Evolutionary conservation across 2,797 vertebrate genomes (phyloP).

Genomic region (Dicrostonyx torquatus): DNA sequence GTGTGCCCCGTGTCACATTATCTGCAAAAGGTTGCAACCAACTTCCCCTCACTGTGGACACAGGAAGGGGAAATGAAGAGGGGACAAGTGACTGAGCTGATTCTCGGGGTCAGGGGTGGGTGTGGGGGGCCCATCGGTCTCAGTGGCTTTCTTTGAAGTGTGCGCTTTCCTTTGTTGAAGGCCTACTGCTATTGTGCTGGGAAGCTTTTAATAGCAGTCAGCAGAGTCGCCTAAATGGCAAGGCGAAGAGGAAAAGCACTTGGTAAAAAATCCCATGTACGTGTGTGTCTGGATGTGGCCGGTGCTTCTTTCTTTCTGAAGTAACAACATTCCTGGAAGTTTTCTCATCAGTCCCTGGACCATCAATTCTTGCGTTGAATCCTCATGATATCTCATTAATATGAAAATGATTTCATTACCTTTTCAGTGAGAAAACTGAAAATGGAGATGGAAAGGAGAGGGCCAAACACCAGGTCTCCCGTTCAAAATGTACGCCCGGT

Average conservation of each 20-base stretch:
- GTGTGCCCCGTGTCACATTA: constrained; percentile 95
- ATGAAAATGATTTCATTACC: background rate
- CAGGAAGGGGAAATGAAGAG: constrained; percentile 97
- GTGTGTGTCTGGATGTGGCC: background rate
- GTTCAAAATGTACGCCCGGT: background rate
- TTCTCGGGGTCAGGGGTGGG: constrained; percentile 86
- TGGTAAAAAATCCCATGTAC: constrained; percentile 58
- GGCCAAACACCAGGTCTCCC: no score
- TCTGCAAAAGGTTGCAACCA: constrained; percentile 94
- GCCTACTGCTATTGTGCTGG: constrained; percentile 80
- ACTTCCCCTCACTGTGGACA: constrained; percentile 92
- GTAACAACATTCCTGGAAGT: fast-evolving
- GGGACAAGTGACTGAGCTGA: constrained; percentile 86
- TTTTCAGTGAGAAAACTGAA: background rate
- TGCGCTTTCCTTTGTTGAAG: constrained; percentile 76
- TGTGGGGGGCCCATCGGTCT: constrained; percentile 74
- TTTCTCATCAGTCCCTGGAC: background rate
- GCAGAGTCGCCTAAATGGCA: constrained; percentile 82
- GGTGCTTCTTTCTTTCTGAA: background rate
- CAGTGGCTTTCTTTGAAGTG: constrained; percentile 77
- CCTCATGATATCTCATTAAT: background rate
- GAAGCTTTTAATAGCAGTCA: constrained; percentile 87
- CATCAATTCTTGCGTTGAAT: background rate
- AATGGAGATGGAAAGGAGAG: background rate
- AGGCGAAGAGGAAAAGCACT: constrained; percentile 78